phyloP scores from a whole-genome alignment of 2,888 invertebrate species.

The Stenchaetothrips biformis region DNA sequence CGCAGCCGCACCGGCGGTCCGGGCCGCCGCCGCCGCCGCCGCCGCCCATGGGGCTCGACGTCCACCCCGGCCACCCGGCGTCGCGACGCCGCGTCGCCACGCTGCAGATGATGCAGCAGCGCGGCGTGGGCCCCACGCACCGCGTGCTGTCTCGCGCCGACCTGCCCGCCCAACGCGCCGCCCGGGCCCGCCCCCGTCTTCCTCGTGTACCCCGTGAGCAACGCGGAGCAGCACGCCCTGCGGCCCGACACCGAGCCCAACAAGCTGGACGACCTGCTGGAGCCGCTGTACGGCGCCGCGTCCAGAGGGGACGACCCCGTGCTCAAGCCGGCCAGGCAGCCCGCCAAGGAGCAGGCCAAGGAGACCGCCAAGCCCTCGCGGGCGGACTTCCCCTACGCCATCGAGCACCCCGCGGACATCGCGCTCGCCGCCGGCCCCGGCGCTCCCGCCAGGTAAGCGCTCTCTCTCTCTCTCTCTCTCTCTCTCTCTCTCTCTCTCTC shows the following conservation, averaged over 20 bases:
- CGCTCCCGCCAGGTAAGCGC: not conserved
- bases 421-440: not conserved
- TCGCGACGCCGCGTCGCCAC: slow-evolving; percentile 56
- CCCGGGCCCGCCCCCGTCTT: slow-evolving; percentile 4
- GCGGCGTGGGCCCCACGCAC: slow-evolving; percentile 36
- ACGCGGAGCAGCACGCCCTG: slow-evolving; percentile 45
- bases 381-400: slow-evolving; percentile 3
- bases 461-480: too few relatives aligned
- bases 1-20: not conserved
- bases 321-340: slow-evolving; percentile 6
- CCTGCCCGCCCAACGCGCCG: not conserved
- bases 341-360: not conserved
- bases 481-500: too few relatives aligned
- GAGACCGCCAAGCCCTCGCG: not conserved
- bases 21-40: not conserved
- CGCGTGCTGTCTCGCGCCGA: slow-evolving; percentile 19
- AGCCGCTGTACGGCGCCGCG: not conserved
- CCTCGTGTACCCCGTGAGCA: slow-evolving; percentile 35
- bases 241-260: slow-evolving; percentile 41
- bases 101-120: slow-evolving; percentile 62
- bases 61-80: too few relatives aligned
- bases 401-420: slow-evolving; percentile 2
- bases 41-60: not conserved
- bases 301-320: slow-evolving; percentile 4
- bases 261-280: slow-evolving; percentile 3